These are phyloP conservation scores for Trachelus iudaicus DNA, from an alignment of 2,888 invertebrate species.

Conservation along the genomic window DNA sequence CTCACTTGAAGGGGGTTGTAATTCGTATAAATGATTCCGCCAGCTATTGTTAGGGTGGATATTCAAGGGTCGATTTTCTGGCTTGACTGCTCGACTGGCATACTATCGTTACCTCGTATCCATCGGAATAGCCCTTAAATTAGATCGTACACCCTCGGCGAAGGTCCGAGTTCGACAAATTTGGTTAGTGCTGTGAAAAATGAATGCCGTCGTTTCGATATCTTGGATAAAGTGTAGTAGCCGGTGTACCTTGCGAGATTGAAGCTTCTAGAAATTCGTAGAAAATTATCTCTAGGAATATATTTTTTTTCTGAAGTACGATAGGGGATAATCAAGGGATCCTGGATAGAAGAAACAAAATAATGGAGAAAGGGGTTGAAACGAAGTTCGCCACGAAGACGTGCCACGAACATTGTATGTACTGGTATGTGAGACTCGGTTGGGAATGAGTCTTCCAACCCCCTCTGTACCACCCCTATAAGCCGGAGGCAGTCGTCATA, in stretches of 20 bases:
- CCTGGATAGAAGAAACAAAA: not conserved
- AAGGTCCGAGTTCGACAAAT: slow-evolving; percentile 63
- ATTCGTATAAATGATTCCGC: slow-evolving; percentile 65
- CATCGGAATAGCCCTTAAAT: slow-evolving; percentile 62
- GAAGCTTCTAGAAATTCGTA: not conserved
- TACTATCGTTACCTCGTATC: slow-evolving; percentile 39
- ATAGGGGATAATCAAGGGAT: not conserved
- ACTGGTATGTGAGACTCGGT: not conserved
- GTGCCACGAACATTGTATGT: not conserved
- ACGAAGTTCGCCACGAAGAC: not conserved
- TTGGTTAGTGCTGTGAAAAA: slow-evolving; percentile 64
- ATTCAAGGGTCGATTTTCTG: slow-evolving; percentile 23
- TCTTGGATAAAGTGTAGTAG: not conserved
- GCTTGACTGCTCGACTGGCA: not conserved
- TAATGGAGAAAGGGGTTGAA: not conserved
- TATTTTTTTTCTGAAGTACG: not conserved
- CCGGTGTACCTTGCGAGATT: not conserved
- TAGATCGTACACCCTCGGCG: slow-evolving; percentile 58
- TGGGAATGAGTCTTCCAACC: not conserved
- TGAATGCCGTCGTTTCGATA: slow-evolving; percentile 32
- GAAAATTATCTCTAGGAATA: not conserved
- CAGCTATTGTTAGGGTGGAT: slow-evolving; percentile 40
- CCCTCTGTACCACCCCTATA: not conserved
- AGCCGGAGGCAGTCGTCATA: slow-evolving; percentile 62
- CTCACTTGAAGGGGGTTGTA: slow-evolving; percentile 49